Evolutionary conservation across 1,140 invertebrate genomes (phyloP).

Genomic region (Epicauta chinensis): DNA sequence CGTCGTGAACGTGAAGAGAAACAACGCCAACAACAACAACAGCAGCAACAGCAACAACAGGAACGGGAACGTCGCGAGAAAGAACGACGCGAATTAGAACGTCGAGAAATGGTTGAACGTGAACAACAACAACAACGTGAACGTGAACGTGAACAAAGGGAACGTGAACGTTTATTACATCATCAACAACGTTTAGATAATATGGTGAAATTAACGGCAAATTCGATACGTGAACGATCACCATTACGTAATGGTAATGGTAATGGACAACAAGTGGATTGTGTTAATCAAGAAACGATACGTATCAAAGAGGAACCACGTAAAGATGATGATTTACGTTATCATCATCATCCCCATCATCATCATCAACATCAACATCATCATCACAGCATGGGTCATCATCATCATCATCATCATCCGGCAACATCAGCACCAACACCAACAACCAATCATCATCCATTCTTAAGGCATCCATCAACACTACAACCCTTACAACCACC

Average conservation of each 20-base stretch:
- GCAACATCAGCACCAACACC: conserved; percentile 40
- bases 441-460: conserved; percentile 34
- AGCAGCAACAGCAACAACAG: conserved; percentile 52
- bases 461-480: conserved; percentile 44
- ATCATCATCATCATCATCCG: too few species aligned
- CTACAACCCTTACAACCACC: conserved; percentile 48
- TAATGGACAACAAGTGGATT: conserved; percentile 37
- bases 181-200: conserved; percentile 48
- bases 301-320: conserved; percentile 58
- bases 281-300: conserved; percentile 35
- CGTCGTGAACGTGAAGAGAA: conserved; percentile 48
- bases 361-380: conserved; percentile 40
- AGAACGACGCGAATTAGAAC: conserved; percentile 55
- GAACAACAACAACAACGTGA: conserved; percentile 49
- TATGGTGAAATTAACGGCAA: conserved; percentile 44
- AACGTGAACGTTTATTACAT: conserved; percentile 52
- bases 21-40: conserved; percentile 49
- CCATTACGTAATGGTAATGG: conserved; percentile 57
- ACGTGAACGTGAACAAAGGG: conserved; percentile 39
- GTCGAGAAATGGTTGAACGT: conserved; percentile 36
- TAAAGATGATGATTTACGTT: conserved; percentile 49
- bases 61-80: conserved; percentile 63
- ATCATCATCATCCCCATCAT: too few species aligned
- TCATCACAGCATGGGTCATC: too few species aligned
- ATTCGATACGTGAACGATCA: conserved; percentile 55